Conservation (phyloP, 2,888 invertebrate species). For the Julus scanicus region DNA sequence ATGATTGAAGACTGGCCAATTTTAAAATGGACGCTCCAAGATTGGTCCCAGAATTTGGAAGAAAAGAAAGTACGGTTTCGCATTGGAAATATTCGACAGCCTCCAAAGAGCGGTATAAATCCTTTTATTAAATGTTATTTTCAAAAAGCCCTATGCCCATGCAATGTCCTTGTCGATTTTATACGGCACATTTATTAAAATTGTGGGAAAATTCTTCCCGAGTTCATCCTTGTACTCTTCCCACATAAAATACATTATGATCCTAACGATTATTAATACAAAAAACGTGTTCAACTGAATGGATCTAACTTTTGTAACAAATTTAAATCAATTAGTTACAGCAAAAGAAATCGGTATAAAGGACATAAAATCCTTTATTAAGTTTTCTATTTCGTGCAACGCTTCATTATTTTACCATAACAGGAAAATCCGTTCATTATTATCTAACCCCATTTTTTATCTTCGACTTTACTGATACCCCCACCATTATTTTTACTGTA, state of each 20-base stretch:
- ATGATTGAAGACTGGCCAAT: slow-evolving; percentile 58
- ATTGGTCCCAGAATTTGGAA: slow-evolving; percentile 72
- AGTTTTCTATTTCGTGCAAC: not conserved
- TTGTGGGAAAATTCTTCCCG: not conserved
- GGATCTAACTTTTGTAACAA: not conserved
- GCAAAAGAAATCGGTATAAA: not conserved
- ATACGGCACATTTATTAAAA: not conserved
- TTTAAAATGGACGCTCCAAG: slow-evolving; percentile 66
- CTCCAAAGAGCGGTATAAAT: not conserved
- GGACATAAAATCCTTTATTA: not conserved
- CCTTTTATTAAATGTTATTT: not conserved
- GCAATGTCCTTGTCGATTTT: not conserved
- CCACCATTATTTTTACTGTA: not conserved
- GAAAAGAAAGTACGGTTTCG: slow-evolving; percentile 56
- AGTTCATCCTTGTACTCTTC: not conserved
- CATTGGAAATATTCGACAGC: slow-evolving; percentile 51
- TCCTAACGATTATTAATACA: not conserved
- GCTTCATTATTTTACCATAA: not conserved
- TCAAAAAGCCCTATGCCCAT: not conserved
- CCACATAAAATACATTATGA: not conserved
- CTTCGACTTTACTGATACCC: not conserved
- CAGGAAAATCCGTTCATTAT: slow-evolving; percentile 11
- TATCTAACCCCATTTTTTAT: not conserved
- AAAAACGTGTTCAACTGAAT: not conserved
- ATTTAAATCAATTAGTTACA: slow-evolving; percentile 41